Evolutionary conservation across 35 echinoderm and acorn worm genomes (phyloP).

Genomic region (Lytechinus pictus): DNA sequence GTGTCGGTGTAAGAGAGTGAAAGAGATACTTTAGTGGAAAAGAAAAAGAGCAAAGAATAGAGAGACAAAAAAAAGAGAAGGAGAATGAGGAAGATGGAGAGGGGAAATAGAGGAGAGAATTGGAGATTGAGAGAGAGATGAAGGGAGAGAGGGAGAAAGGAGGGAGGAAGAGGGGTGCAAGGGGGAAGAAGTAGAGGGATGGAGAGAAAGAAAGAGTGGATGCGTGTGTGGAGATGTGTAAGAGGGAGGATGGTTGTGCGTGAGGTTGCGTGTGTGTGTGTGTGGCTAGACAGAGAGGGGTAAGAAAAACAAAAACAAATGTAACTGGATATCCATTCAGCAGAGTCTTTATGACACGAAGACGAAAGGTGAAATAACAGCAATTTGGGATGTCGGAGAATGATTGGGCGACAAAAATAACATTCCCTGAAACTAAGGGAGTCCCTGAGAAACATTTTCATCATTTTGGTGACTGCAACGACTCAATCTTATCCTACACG

Average conservation of each 20-base stretch:
- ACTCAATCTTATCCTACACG: background rate
- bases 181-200: no score
- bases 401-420: background rate
- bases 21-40: background rate
- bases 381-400: background rate
- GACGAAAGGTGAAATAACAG: background rate
- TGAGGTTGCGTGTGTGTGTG: no score
- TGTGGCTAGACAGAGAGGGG: no score
- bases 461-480: background rate
- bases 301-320: background rate
- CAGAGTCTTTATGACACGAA: background rate
- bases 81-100: background rate
- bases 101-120: background rate
- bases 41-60: background rate
- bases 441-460: background rate
- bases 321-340: background rate
- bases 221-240: no score
- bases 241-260: no score
- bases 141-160: background rate
- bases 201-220: no score
- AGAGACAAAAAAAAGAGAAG: background rate
- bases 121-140: background rate
- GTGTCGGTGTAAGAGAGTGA: no score
- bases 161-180: background rate
- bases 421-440: background rate